These are phyloP conservation scores for Trichopoda pennipes DNA, from an alignment of 2,888 invertebrate species.

Conservation along the genomic window DNA sequence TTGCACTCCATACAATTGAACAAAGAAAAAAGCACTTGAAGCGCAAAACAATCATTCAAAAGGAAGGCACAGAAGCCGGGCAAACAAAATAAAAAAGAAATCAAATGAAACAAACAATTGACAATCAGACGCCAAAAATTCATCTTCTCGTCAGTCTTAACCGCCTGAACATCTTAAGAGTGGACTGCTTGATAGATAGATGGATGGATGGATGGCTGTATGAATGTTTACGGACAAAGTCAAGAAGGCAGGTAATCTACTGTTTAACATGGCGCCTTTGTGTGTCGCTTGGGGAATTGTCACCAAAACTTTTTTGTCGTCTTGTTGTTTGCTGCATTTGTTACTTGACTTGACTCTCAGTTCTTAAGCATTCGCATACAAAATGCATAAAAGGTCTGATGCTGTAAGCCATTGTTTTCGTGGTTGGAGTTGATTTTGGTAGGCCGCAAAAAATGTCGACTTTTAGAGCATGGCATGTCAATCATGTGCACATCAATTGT, in stretches of 20 bases:
- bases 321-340: neutral
- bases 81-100: constrained; percentile 70
- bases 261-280: constrained; percentile 78
- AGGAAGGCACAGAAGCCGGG: constrained; percentile 37
- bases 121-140: constrained; percentile 72
- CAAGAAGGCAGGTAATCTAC: constrained; percentile 59
- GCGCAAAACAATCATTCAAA: constrained; percentile 53
- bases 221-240: constrained; percentile 69
- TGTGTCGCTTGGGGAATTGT: constrained; percentile 75
- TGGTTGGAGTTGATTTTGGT: constrained; percentile 61
- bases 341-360: constrained; percentile 28
- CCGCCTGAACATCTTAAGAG: constrained; percentile 42
- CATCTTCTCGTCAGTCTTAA: constrained; percentile 73
- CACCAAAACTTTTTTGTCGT: constrained; percentile 68
- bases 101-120: constrained; percentile 72
- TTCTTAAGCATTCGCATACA: constrained; percentile 26
- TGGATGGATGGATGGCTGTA: constrained; percentile 46
- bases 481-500: constrained; percentile 77
- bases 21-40: constrained; percentile 58
- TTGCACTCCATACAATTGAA: constrained; percentile 57
- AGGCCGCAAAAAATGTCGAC: constrained; percentile 78
- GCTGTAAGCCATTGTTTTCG: constrained; percentile 58
- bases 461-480: constrained; percentile 80
- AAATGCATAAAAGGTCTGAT: constrained; percentile 34
- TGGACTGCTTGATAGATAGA: constrained; percentile 50